Base-by-base conservation (phyloP, 1,140 invertebrate species). In the Diploscapter pachys region DNA sequence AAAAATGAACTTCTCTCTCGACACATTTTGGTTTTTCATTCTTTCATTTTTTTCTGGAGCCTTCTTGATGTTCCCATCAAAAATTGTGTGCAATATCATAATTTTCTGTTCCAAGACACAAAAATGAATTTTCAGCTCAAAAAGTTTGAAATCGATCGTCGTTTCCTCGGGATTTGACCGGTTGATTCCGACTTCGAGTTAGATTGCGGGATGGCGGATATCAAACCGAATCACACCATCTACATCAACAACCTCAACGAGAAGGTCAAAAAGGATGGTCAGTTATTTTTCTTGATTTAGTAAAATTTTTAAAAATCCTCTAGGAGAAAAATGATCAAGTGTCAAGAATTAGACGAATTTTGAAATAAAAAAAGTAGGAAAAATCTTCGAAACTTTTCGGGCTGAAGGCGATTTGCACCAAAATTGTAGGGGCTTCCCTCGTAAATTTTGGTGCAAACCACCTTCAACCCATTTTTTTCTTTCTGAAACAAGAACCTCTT, bases 221-320 rank as follows among this genome's bases (percentile, higher is more conserved):
- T 84, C 62, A 82, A 80, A 54, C 97, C 97, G 54, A 99, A 97
- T 88, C 93, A 98, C 86, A 98, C 96, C 0, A 96, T 99, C 84
- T 99, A 99, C 85, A 96, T 99, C 75, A 98, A 98, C 86, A 99
- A 99, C 89, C 88, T 99, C 4, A 99, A 99, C 89, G 97, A 99
- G 86, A 99, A 98, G 88, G 92, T 98, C 31, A 99, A 99, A 85
- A 99, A 98, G 87, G 95, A 98, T 81, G 90, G 90, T 91, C 87
- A 87, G 87, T 80, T 53, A 61, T 48, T 1, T 3, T 61, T 56
- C 65, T 71, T 70, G 70, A 11, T 5, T 50, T 67, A 59, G 73
- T 80, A 78, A 31, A 31, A 31, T 31, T 31, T 31, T 0, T 0
- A 31, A 31, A 31, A 31, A 31, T 31, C 31, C 31, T 31, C 31